Percentiles rank a stretch among this genome's conserved stretches.
Evolutionary conservation across 2,888 invertebrate genomes (phyloP).

Genomic region (Nemotelus nigrinus): DNA sequence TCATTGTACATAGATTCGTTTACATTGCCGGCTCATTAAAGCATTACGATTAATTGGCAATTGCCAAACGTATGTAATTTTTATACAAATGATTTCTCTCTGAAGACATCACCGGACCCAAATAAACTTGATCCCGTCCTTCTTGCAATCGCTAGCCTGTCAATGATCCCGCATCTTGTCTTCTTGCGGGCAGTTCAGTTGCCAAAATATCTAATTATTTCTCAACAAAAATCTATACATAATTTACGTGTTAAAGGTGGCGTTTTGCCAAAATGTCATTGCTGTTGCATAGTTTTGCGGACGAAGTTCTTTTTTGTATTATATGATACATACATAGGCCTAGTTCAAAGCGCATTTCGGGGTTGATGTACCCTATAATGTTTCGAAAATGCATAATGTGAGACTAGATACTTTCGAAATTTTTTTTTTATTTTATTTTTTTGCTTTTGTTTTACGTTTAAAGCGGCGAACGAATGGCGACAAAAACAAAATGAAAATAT

Average conservation of each 20-base stretch:
- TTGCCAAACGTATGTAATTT: background rate
- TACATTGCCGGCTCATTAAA: background rate
- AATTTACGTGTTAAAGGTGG: background rate
- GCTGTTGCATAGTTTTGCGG: background rate
- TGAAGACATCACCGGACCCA: conserved; percentile 1
- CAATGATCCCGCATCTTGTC: background rate
- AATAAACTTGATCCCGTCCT: conserved; percentile 44
- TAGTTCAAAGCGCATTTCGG: too few species aligned
- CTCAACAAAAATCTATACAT: too few species aligned
- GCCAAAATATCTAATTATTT: background rate
- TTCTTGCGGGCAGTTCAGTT: background rate
- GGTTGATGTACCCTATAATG: too few species aligned
- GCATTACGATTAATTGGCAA: background rate
- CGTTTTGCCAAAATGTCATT: conserved; percentile 18
- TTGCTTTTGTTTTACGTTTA: too few species aligned
- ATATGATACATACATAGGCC: too few species aligned
- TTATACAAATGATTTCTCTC: background rate
- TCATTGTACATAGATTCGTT: conserved; percentile 20
- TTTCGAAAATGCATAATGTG: too few species aligned
- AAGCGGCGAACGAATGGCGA: too few species aligned
- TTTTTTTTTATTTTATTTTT: too few species aligned
- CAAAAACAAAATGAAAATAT: too few species aligned
- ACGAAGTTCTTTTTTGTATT: too few species aligned
- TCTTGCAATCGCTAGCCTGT: background rate
- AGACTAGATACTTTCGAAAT: too few species aligned